Base-by-base conservation (phyloP, 2,888 invertebrate species). In the Aporophyla lueneburgensis region DNA sequence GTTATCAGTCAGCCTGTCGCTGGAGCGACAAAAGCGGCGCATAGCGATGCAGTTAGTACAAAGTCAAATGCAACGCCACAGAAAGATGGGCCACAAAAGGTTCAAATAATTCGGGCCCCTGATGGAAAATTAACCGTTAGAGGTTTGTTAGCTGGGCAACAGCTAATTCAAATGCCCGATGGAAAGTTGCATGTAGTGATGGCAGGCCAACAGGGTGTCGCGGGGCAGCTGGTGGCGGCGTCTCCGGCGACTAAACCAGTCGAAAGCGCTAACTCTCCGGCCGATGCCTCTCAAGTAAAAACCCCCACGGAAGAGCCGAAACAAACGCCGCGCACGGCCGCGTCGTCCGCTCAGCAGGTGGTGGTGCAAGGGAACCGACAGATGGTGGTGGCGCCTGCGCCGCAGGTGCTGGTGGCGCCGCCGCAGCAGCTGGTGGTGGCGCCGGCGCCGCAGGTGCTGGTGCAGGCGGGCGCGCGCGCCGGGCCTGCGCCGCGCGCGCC, bases 51-150 rank as follows among this genome's bases (percentile, higher is more conserved):
- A 33, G 61, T 73, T 1, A 90, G 93, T 66, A 83, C 93, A 12
- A 95, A 95, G 80, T 21, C 91, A 0, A 88, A 89, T 24, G 69
- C 87, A 4, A 87, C 91, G 12, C 94, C 96, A 68, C 95, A 93
- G 59, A 97, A 97, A 83, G 97, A 96, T 2, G 95, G 95, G 10
- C 96, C 96, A 10, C 98, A 99, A 92, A 98, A 98, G 92, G 98
- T 99, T 21, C 99, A 99, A 96, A 99, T 99, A 86, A 98, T 99
- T 89, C 98, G 99, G 85, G 98, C 98, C 0, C 98, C 99, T 0
- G 99, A 99, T 93, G 99, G 99, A 43, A 99, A 99, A 94, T 97
- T 99, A 24, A 98, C 99, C 88, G 99, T 99, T 2, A 97, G 98
- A 79, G 99, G 99, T 0, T 97, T 99, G 14, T 97, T 99, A 93